Evolutionary conservation across 2,113 vertebrate species (phyloP).

Genomic region (Chionis minor): DNA sequence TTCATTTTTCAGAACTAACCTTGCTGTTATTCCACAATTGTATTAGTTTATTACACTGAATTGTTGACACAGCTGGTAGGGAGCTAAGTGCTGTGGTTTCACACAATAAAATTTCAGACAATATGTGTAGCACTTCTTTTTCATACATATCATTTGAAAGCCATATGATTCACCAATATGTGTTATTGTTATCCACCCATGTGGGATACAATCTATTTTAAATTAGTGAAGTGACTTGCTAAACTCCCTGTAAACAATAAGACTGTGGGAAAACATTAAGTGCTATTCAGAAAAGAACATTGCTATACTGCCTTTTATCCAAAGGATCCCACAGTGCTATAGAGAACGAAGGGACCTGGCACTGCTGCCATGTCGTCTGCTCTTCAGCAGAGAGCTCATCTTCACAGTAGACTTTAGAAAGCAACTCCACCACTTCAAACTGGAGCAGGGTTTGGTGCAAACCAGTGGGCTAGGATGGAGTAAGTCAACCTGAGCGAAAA

Average conservation of each 20-base stretch:
- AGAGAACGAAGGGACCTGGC: slow-evolving; percentile 54
- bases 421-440: neutral
- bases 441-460: neutral
- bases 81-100: slow-evolving; percentile 71
- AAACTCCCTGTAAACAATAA: slow-evolving; percentile 69
- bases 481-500: neutral
- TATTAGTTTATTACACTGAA: slow-evolving; percentile 56
- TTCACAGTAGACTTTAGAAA: neutral
- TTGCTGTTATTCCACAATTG: slow-evolving; percentile 42
- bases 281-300: slow-evolving; percentile 66
- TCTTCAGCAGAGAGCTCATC: slow-evolving; percentile 20
- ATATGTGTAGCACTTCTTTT: slow-evolving; percentile 65
- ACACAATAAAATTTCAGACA: slow-evolving; percentile 70
- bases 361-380: neutral
- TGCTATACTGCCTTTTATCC: slow-evolving; percentile 58
- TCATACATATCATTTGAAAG: slow-evolving; percentile 64
- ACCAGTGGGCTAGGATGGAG: neutral
- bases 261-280: slow-evolving; percentile 70
- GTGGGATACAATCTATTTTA: slow-evolving; percentile 65
- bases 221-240: slow-evolving; percentile 68
- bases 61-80: slow-evolving; percentile 70
- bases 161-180: slow-evolving; percentile 70
- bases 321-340: slow-evolving; percentile 56
- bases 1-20: slow-evolving; percentile 44
- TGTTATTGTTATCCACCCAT: slow-evolving; percentile 69